A percentile compares a stretch with the other conserved stretches of the same genome.
Conservation (phyloP, 2,113 vertebrate species). For the Rhagologus leucostigma region DNA sequence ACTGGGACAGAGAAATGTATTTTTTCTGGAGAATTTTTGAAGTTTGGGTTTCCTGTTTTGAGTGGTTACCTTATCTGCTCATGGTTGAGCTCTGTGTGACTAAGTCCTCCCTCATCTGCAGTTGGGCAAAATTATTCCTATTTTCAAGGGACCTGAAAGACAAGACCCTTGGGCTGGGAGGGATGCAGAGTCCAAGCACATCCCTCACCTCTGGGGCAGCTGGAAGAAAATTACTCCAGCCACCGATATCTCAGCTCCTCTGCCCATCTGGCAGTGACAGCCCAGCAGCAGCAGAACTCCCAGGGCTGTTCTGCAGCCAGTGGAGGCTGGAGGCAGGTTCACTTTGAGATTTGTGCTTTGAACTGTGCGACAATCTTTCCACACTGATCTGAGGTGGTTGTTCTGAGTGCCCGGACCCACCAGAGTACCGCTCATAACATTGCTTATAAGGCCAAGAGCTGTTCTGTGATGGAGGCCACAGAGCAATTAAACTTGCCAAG, state of each 20-base stretch:
- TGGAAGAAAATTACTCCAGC: not conserved
- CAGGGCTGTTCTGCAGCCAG: not conserved
- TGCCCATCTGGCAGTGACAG: not conserved
- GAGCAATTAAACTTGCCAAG: not conserved
- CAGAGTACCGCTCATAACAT: not conserved
- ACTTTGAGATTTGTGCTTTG: not conserved
- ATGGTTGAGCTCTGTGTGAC: not conserved
- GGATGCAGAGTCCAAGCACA: not conserved
- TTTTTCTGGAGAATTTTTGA: not conserved
- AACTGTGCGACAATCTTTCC: not conserved
- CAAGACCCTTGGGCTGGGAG: not conserved
- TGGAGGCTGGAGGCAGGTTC: not conserved
- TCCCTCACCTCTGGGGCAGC: not conserved
- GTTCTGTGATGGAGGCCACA: rapidly evolving
- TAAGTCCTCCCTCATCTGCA: not conserved
- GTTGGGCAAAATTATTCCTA: not conserved
- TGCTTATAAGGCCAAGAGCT: not conserved
- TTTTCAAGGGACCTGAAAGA: not conserved
- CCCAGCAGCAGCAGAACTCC: not conserved
- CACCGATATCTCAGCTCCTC: not conserved
- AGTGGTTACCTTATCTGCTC: not conserved
- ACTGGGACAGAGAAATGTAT: not conserved
- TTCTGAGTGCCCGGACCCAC: not conserved
- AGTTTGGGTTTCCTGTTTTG: not conserved
- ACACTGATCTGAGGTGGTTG: not conserved